Evolutionary conservation across 2,113 vertebrate species (phyloP).

Genomic region (Hoplias malabaricus): DNA sequence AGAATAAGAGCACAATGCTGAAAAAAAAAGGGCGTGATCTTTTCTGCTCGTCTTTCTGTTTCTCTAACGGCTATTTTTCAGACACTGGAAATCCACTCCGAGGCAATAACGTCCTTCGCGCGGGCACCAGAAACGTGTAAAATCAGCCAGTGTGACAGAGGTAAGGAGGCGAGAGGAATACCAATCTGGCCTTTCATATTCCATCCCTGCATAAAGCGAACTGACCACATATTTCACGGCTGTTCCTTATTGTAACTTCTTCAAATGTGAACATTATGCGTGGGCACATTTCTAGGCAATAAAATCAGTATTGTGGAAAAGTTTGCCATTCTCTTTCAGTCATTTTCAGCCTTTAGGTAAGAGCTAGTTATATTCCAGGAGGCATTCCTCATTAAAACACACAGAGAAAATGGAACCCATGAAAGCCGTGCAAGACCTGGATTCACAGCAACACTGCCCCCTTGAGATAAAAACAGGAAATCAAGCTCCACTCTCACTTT

Average conservation of each 20-base stretch:
- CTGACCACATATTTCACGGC: background rate
- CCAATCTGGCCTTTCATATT: slow-evolving; percentile 63
- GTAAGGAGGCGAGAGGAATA: slow-evolving; percentile 57
- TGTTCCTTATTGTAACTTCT: background rate
- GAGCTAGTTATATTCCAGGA: no score
- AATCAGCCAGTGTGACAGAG: slow-evolving; percentile 62
- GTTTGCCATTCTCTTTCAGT: no score
- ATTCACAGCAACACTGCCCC: no score
- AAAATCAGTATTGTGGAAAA: no score
- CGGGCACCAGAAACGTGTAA: slow-evolving; percentile 62
- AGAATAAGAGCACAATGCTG: slow-evolving; percentile 35
- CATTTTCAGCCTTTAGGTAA: no score
- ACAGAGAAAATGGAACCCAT: no score
- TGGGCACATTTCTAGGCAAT: background rate
- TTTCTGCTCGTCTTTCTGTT: slow-evolving; percentile 23
- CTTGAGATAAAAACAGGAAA: no score
- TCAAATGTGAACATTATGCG: background rate
- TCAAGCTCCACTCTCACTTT: no score
- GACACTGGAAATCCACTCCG: slow-evolving; percentile 43
- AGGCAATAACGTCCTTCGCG: slow-evolving; percentile 43
- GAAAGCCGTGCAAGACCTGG: no score
- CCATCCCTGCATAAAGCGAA: background rate
- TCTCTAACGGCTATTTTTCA: slow-evolving; percentile 50
- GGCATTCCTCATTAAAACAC: no score
- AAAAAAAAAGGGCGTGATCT: slow-evolving; percentile 7